A percentile compares a stretch with the other conserved stretches of the same genome.
Conservation (phyloP, 2,888 invertebrate genomes). For the Stenichneumon culpator region DNA sequence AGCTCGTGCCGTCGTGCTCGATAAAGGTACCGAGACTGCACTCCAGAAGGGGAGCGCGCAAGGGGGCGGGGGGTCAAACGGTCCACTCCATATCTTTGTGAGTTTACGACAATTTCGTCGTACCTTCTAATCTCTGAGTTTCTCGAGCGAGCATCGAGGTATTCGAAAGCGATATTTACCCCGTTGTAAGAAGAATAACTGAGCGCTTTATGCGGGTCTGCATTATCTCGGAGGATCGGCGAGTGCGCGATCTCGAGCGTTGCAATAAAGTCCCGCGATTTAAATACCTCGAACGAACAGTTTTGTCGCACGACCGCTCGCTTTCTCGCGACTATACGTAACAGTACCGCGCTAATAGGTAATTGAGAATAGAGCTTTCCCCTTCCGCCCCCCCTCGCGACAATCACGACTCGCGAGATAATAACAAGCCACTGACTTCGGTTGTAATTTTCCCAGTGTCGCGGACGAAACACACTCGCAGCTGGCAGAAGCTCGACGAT, state of each 20-base stretch:
- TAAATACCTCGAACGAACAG: slow-evolving; percentile 32
- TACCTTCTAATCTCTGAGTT: not conserved
- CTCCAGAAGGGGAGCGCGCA: slow-evolving; percentile 1
- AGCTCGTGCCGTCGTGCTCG: not conserved
- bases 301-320: slow-evolving; percentile 21
- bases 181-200: not conserved
- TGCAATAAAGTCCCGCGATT: slow-evolving; percentile 39
- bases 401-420: slow-evolving; percentile 36
- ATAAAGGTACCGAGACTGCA: not conserved
- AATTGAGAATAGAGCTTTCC: slow-evolving; percentile 56
- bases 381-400: not conserved
- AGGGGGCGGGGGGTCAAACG: too few relatives aligned
- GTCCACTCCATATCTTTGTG: slow-evolving; percentile 1
- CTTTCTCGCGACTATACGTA: slow-evolving; percentile 31
- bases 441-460: slow-evolving; percentile 49
- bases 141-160: slow-evolving; percentile 9
- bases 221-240: not conserved
- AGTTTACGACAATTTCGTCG: slow-evolving; percentile 22
- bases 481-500: not conserved
- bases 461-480: slow-evolving; percentile 6
- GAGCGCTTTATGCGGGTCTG: not conserved
- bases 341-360: slow-evolving; percentile 56
- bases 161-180: slow-evolving; percentile 5
- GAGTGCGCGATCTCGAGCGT: not conserved
- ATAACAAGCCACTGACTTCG: slow-evolving; percentile 36